phyloP scores from a whole-genome alignment of 2,797 vertebrate genomes.

The Sarcoramphus papa region DNA sequence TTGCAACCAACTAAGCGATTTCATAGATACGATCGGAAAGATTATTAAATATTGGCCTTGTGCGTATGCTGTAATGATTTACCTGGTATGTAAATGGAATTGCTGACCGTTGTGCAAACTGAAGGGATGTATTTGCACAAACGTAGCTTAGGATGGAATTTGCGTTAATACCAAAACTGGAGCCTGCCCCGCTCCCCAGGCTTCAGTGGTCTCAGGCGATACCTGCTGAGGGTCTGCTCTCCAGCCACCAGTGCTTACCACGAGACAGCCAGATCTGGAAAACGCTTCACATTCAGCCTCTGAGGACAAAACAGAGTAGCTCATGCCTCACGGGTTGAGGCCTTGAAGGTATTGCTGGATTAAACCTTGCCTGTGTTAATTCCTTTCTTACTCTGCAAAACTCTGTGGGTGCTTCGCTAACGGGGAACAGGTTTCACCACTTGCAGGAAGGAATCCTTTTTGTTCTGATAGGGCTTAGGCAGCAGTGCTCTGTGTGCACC shows the following conservation, averaged over 20 bases:
- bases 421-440: neutral
- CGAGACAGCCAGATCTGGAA: neutral
- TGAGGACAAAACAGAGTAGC: neutral
- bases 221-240: neutral
- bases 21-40: fast-evolving
- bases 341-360: neutral
- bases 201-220: neutral
- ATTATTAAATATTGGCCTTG: neutral
- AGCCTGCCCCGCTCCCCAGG: neutral
- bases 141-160: neutral
- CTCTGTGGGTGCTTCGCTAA: neutral
- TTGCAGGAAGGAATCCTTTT: neutral
- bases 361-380: neutral
- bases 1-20: neutral
- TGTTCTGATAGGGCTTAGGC: neutral
- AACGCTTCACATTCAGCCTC: neutral
- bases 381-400: neutral
- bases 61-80: fast-evolving
- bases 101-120: neutral
- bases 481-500: fast-evolving
- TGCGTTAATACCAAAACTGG: neutral
- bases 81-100: neutral
- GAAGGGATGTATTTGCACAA: neutral
- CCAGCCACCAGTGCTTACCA: neutral
- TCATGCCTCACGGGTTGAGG: fast-evolving